Base-by-base conservation (phyloP, 2,797 vertebrate genomes). In the Pseudocheirus occidentalis region DNA sequence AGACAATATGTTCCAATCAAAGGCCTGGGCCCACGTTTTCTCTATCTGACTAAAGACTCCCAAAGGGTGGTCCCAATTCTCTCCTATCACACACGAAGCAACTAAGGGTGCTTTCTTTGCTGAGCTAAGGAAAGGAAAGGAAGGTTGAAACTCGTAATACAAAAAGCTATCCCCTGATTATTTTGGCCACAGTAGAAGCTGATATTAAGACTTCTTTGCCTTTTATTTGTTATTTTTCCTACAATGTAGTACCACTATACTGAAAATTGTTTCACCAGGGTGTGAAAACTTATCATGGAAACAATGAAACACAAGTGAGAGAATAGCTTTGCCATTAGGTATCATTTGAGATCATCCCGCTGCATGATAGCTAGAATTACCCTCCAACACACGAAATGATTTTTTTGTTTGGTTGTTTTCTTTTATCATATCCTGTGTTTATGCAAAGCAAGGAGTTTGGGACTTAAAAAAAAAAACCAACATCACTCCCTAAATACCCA, bases 331-430 rank as follows among this genome's bases (percentile, higher is more conserved):
- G 50, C 93, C n/a, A 0, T 52, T 40, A 55, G 21, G 52, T 58
- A 55, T 62, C 94, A 4, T 40, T 27, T 3, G 6, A 90, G 90
- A 55, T 0, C 16, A 29, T 56, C 53, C 4, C 0, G 55, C 58
- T 55, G 28, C 40, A 90, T 57, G 46, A 57, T 52, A n/a, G 56
- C 18, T 52, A 21, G 31, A 59, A 55, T 5, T 4, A 1, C 81
- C 9, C 21, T 52, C 0, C 52, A 55, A 55, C 0, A 9, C 3
- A 5, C 1, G 0, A 27, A 14, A 10, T 46, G 66, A 3, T 1
- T 34, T 56, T 46, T 62, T 55, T 62, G 9, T 10, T 54, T 54
- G 53, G 10, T 54, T 53, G 53, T 4, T 53, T 53, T 5, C 46
- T 66, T 66, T 27, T 87, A 31, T 18, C 34, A 27, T 13, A 27